Evolutionary conservation across 2,113 vertebrate genomes (phyloP).

Genomic region (Notarius lentiginosus): DNA sequence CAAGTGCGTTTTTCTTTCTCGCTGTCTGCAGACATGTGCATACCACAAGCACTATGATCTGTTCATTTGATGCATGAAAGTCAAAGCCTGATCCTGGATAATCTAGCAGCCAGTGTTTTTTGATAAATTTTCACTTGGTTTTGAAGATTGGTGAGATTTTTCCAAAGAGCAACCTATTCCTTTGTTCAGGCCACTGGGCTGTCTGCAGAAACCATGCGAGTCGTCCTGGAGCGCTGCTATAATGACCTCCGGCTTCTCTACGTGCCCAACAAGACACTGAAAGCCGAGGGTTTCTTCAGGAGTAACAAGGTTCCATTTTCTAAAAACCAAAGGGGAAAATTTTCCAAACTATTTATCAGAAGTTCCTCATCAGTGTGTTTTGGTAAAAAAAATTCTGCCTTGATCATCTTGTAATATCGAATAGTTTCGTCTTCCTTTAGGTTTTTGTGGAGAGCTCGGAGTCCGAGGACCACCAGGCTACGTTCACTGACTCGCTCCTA

Average conservation of each 20-base stretch:
- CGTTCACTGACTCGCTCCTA: constrained; percentile 88
- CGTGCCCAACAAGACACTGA: constrained; percentile 91
- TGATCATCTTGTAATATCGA: not conserved
- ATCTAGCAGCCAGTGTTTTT: not conserved
- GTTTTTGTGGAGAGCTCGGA: constrained; percentile 96
- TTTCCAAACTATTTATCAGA: not conserved
- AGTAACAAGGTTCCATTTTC: constrained; percentile 88
- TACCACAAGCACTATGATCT: not conserved
- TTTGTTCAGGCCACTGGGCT: constrained; percentile 77
- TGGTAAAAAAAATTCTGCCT: not conserved
- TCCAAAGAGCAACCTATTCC: too few relatives aligned
- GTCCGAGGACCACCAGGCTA: constrained; percentile 81
- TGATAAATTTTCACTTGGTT: not conserved
- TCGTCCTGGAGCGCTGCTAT: constrained; percentile 96
- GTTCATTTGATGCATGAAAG: not conserved
- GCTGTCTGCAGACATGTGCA: not conserved
- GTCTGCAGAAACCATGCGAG: constrained; percentile 86
- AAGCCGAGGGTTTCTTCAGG: constrained; percentile 96
- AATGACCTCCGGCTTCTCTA: constrained; percentile 92
- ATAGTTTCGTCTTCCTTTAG: constrained; percentile 63
- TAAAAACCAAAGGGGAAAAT: not conserved
- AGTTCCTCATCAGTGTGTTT: not conserved
- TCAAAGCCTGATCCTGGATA: not conserved
- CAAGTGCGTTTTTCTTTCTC: constrained; percentile 75
- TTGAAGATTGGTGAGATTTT: not conserved